Conservation (phyloP, 2,797 vertebrate species). For the Anguilla marmorata region DNA sequence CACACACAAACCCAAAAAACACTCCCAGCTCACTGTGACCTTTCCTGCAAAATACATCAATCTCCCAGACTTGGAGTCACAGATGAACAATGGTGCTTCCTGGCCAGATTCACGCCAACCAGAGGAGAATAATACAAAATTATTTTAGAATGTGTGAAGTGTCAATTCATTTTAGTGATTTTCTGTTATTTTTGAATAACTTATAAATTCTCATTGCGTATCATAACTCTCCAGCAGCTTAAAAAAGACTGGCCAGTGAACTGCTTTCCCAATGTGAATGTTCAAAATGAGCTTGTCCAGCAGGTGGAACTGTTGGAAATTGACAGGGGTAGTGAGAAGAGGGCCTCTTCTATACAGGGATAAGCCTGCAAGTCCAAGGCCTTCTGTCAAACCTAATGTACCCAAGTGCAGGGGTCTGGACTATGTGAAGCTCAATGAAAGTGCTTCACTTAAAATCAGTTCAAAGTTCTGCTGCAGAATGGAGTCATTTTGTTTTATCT, state of each 20-base stretch:
- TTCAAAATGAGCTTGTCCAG: constrained; percentile 22
- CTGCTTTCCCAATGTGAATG: constrained; percentile 8
- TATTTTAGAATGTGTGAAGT: constrained; percentile 27
- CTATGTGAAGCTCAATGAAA: background rate
- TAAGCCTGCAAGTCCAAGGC: background rate
- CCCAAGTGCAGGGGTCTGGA: background rate
- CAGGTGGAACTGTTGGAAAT: constrained; percentile 23
- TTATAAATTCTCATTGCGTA: background rate
- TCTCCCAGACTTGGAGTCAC: background rate
- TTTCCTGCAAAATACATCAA: background rate
- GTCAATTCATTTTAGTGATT: constrained; percentile 3
- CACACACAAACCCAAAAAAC: background rate
- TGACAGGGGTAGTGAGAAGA: background rate
- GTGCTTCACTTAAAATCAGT: background rate
- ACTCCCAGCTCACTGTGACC: constrained; percentile 2
- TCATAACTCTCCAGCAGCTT: background rate
- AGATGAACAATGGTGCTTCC: background rate
- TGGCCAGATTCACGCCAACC: constrained; percentile 15
- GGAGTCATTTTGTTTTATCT: background rate
- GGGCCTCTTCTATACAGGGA: background rate
- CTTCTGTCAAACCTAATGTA: background rate
- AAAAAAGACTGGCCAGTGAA: constrained; percentile 2
- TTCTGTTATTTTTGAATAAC: constrained; percentile 30
- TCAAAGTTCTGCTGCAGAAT: background rate
- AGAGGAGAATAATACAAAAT: constrained; percentile 2